Conservation (phyloP, 1,140 invertebrate genomes). For the Cotesia vestalis region DNA sequence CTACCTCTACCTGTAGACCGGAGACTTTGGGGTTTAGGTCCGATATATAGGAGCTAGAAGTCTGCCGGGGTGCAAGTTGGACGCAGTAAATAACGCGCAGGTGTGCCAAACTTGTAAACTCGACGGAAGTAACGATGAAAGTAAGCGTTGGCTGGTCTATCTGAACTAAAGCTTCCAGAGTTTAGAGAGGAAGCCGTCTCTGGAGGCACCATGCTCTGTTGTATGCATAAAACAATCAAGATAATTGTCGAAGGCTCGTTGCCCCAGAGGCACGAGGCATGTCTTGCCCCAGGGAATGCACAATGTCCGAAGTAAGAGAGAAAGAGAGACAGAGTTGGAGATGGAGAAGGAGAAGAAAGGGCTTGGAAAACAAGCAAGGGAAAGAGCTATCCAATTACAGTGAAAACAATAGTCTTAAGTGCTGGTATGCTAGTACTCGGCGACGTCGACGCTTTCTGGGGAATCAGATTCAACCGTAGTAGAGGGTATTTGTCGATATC, state of each 20-base stretch:
- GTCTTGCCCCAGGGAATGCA: constrained; percentile 36
- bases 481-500: constrained; percentile 11
- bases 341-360: constrained; percentile 30
- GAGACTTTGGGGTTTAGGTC: not conserved
- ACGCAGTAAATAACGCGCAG: constrained; percentile 37
- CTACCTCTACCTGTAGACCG: too few species aligned
- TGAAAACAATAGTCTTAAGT: constrained; percentile 69
- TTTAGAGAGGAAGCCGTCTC: constrained; percentile 38
- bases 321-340: constrained; percentile 33
- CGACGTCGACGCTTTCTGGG: constrained; percentile 27
- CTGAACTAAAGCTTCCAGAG: constrained; percentile 24
- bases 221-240: constrained; percentile 67
- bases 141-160: constrained; percentile 26
- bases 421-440: constrained; percentile 55
- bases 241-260: constrained; percentile 63
- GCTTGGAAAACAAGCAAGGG: constrained; percentile 47
- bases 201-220: constrained; percentile 29
- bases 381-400: constrained; percentile 68
- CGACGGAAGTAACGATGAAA: constrained; percentile 40
- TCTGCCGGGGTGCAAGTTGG: constrained; percentile 6
- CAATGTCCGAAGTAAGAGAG: constrained; percentile 38
- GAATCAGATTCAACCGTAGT: constrained; percentile 38
- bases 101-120: constrained; percentile 37
- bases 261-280: constrained; percentile 30
- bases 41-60: too few species aligned